phyloP scores from a whole-genome alignment of 2,888 invertebrate species.

The Panopea generosa region DNA sequence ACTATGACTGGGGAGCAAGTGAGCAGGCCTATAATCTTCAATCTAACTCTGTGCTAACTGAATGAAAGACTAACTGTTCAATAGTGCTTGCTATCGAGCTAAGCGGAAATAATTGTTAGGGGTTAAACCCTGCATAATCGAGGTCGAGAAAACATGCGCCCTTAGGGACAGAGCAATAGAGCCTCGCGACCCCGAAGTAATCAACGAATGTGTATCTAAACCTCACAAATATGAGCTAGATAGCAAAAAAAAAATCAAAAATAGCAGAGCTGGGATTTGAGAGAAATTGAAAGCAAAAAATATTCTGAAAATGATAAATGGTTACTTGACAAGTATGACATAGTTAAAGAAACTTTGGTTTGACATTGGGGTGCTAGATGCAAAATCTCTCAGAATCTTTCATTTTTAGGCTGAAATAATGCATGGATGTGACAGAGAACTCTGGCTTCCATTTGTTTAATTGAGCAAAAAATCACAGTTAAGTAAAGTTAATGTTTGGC shows the following conservation, averaged over 20 bases:
- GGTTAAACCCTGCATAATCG: conserved; percentile 57
- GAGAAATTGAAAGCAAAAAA: conserved; percentile 1
- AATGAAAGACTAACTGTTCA: conserved; percentile 55
- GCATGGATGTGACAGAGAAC: no score
- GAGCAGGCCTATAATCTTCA: conserved; percentile 29
- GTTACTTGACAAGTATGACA: neutral
- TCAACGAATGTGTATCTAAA: conserved; percentile 36
- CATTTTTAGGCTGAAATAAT: no score
- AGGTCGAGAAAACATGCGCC: conserved; percentile 43
- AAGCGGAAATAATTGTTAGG: conserved; percentile 57
- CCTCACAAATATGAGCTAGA: conserved; percentile 31
- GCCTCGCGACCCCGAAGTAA: conserved; percentile 58
- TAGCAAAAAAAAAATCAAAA: conserved; percentile 10
- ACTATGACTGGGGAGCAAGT: conserved; percentile 6
- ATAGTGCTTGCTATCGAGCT: conserved; percentile 13
- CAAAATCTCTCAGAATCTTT: neutral
- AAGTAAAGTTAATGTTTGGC: no score
- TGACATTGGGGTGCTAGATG: neutral
- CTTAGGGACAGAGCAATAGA: conserved; percentile 43
- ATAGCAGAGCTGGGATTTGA: conserved; percentile 11
- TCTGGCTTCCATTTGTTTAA: no score
- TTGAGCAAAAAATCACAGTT: no score
- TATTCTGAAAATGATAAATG: conserved; percentile 11
- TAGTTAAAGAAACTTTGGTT: neutral
- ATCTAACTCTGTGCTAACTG: conserved; percentile 48